phyloP scores from a whole-genome alignment of 2,888 invertebrate species.

The Cloeon dipterum region DNA sequence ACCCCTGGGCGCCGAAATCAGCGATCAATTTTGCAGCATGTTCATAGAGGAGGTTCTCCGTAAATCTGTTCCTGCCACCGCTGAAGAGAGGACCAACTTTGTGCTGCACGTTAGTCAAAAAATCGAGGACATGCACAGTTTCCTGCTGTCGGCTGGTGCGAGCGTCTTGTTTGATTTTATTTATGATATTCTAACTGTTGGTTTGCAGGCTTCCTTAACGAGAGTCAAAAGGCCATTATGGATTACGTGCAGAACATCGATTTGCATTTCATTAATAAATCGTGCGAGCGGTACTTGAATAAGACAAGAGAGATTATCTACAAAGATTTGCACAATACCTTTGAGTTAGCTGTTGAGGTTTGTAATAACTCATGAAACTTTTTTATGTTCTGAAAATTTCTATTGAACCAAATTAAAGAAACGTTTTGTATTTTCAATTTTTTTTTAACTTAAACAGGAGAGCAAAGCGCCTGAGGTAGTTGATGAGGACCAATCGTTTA shows the following conservation, averaged over 20 bases:
- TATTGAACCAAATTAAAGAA: too few species aligned
- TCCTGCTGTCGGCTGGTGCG: constrained; percentile 28
- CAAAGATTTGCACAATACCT: constrained; percentile 55
- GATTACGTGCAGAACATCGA: constrained; percentile 53
- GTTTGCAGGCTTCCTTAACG: constrained; percentile 27
- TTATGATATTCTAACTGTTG: too few species aligned
- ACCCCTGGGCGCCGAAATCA: constrained; percentile 23
- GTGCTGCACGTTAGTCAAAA: constrained; percentile 33
- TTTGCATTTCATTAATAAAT: constrained; percentile 48
- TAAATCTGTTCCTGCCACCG: constrained; percentile 51
- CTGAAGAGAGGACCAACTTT: constrained; percentile 42
- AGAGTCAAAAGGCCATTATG: constrained; percentile 30
- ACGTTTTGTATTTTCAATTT: too few species aligned
- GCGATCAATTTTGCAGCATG: constrained; percentile 33
- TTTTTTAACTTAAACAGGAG: too few species aligned
- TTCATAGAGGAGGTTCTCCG: constrained; percentile 51
- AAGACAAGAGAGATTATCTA: constrained; percentile 49
- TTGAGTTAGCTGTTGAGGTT: constrained; percentile 18
- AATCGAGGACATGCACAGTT: constrained; percentile 39
- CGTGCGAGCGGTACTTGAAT: constrained; percentile 43
- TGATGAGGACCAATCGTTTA: constrained; percentile 7
- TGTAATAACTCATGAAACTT: too few species aligned
- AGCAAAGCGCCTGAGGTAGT: constrained; percentile 1
- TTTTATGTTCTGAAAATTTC: too few species aligned
- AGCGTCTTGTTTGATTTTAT: too few species aligned